Conservation (phyloP, 1,140 invertebrate genomes). For the Papilio xuthus region DNA sequence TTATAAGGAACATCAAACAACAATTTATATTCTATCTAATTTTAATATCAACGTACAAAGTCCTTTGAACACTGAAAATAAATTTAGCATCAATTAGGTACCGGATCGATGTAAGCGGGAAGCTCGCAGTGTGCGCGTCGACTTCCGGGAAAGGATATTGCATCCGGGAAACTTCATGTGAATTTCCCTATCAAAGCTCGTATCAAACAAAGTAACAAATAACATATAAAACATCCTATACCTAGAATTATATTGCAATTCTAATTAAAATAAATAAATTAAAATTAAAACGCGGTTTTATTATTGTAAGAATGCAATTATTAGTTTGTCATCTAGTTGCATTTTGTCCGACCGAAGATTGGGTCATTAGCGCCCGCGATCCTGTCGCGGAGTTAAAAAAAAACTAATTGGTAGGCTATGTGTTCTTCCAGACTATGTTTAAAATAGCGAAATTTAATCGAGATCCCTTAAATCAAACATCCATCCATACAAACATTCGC, state of each 20-base stretch:
- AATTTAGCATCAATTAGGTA: not conserved
- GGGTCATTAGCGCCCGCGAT: too few species aligned
- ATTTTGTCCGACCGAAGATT: too few species aligned
- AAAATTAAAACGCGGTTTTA: too few species aligned
- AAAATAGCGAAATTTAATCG: too few species aligned
- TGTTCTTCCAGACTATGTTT: too few species aligned
- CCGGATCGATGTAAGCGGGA: not conserved
- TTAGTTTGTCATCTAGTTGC: too few species aligned
- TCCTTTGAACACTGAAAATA: not conserved
- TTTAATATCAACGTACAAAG: not conserved
- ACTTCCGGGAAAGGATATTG: constrained; percentile 9
- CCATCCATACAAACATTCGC: too few species aligned
- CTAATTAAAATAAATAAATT: not conserved
- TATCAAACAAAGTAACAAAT: not conserved
- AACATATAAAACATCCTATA: not conserved
- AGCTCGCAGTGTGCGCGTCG: not conserved
- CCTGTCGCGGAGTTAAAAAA: too few species aligned
- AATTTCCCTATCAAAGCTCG: not conserved
- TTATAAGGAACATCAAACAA: not conserved
- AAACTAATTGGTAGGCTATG: too few species aligned
- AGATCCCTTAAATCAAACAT: too few species aligned
- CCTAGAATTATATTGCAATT: not conserved
- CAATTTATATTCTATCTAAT: not conserved
- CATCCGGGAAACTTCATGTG: constrained; percentile 2
- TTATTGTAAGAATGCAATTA: too few species aligned